Percentiles rank a stretch among this genome's conserved stretches.
These are phyloP conservation scores for Dasyornis broadbenti DNA, from an alignment of 2,113 vertebrate genomes.

Conservation along the genomic window DNA sequence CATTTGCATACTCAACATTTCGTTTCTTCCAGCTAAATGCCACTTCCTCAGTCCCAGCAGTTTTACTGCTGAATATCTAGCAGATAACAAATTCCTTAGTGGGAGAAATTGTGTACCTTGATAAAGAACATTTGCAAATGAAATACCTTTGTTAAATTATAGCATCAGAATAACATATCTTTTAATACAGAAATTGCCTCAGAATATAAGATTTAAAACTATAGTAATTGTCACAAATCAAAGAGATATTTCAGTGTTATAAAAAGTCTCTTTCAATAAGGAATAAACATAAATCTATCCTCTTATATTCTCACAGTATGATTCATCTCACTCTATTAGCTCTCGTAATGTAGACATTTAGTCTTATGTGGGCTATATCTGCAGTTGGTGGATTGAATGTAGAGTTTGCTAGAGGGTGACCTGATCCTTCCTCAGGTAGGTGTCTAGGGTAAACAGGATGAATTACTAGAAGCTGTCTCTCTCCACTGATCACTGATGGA, in stretches of 20 bases:
- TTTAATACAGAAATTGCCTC: background rate
- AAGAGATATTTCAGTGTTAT: background rate
- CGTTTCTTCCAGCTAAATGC: conserved; percentile 39
- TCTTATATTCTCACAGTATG: background rate
- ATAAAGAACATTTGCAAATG: conserved; percentile 43
- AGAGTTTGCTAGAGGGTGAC: background rate
- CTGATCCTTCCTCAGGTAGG: background rate
- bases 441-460: background rate
- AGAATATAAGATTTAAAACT: background rate
- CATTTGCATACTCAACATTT: conserved; percentile 19
- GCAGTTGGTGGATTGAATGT: background rate
- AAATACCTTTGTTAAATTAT: conserved; percentile 23
- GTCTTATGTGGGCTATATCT: background rate
- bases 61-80: conserved; percentile 12
- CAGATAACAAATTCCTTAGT: background rate
- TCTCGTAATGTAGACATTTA: background rate
- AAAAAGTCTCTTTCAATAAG: conserved; percentile 8
- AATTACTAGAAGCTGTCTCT: background rate
- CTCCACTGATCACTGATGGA: background rate
- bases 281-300: conserved; percentile 19
- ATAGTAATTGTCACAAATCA: background rate
- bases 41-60: background rate
- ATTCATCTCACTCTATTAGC: conserved; percentile 15
- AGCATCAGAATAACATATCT: background rate
- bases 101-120: conserved; percentile 16